Conservation (phyloP, 1,140 invertebrate species). For the Helicoverpa armigera region DNA sequence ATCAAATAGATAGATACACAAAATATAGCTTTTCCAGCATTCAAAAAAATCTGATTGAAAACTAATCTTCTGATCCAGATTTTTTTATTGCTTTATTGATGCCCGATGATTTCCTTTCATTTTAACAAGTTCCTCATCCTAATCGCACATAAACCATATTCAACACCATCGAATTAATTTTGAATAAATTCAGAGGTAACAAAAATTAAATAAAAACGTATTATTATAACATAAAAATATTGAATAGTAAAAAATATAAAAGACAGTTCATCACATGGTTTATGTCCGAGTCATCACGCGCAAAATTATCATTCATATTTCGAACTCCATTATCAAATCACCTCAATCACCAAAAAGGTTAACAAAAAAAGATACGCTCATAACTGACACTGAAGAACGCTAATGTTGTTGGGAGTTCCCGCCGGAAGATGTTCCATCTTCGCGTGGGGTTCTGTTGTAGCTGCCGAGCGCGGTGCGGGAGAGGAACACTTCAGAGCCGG, state of each 20-base stretch:
- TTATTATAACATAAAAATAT: background rate
- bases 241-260: background rate
- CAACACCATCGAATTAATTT: background rate
- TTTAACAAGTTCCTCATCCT: background rate
- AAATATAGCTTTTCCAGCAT: background rate
- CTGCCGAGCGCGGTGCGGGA: conserved; percentile 77
- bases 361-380: conserved; percentile 6
- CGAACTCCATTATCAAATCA: too few relatives aligned
- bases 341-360: background rate
- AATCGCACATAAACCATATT: conserved; percentile 21
- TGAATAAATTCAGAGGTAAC: background rate
- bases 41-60: background rate
- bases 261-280: conserved; percentile 11
- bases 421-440: conserved; percentile 71
- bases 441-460: conserved; percentile 75
- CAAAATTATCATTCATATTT: background rate
- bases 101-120: conserved; percentile 1
- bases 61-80: background rate
- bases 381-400: conserved; percentile 65
- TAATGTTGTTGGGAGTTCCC: conserved; percentile 73
- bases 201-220: background rate
- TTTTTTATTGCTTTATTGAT: conserved; percentile 10
- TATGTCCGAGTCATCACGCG: background rate
- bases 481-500: conserved; percentile 90
- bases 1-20: background rate